Base-by-base conservation (phyloP, 35 echinoderm and acorn worm genomes). In the Chiridota heheva region DNA sequence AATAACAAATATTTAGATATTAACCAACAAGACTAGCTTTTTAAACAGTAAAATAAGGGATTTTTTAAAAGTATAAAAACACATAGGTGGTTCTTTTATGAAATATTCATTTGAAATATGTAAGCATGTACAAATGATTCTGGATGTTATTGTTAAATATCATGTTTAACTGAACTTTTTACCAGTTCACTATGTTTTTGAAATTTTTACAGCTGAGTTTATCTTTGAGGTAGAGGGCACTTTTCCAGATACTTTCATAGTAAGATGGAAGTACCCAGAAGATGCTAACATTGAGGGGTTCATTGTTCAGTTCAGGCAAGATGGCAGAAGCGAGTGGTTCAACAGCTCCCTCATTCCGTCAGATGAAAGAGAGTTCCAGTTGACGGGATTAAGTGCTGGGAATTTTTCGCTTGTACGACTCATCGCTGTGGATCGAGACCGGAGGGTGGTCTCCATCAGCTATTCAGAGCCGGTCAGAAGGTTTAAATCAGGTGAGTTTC, bases 131-230 rank as follows among this genome's bases (percentile, higher is more conserved):
- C 32, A 2, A 2, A 65, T 20, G 48, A 53, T 22, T 53, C 48
- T 53, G 13, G 62, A 24, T 20, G 62, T 13, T n/a, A n/a, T n/a
- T n/a, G n/a, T n/a, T n/a, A n/a, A n/a, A n/a, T n/a, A n/a, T n/a
- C n/a, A n/a, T n/a, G n/a, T n/a, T n/a, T n/a, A n/a, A n/a, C n/a
- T n/a, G n/a, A n/a, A n/a, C n/a, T n/a, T n/a, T n/a, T n/a, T n/a
- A n/a, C n/a, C n/a, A n/a, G n/a, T n/a, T n/a, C n/a, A n/a, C n/a
- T n/a, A n/a, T n/a, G n/a, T n/a, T n/a, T n/a, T n/a, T n/a, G n/a
- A n/a, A n/a, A n/a, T n/a, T n/a, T n/a, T n/a, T n/a, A 53, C 55
- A 78, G 75, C 8, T 36, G 75, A 78, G 51, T 78, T 78, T 13
- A 78, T 78, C 36, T 40, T 78, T 32, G 75, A 78, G 32, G 53